Percentiles rank a stretch among this genome's conserved stretches.
Evolutionary conservation across 1,140 invertebrate species (phyloP).

Genomic region (Nylanderia fulva): DNA sequence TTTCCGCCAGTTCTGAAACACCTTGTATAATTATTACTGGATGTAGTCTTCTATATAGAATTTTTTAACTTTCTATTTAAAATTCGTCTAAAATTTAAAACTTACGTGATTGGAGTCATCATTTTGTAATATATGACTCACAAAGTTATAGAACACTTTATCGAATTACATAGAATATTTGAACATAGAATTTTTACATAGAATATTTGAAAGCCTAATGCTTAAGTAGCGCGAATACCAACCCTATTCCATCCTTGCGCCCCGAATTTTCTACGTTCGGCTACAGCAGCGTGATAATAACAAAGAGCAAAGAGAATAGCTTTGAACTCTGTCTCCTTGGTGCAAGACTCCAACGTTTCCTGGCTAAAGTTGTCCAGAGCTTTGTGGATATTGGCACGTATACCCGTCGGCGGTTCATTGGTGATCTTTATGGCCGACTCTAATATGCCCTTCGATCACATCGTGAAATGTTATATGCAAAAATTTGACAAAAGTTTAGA

Average conservation of each 20-base stretch:
- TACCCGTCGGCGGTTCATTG: slow-evolving; percentile 97
- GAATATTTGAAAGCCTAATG: neutral
- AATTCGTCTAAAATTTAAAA: neutral
- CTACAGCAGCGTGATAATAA: slow-evolving; percentile 98
- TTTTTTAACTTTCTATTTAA: neutral
- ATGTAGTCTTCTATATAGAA: too few species aligned
- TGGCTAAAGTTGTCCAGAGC: slow-evolving; percentile 97
- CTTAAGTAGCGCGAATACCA: neutral
- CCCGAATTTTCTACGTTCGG: slow-evolving; percentile 97
- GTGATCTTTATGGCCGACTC: slow-evolving; percentile 98
- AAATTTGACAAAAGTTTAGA: neutral
- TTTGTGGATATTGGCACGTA: slow-evolving; percentile 97
- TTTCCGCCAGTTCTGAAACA: too few species aligned
- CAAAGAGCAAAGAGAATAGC: slow-evolving; percentile 96
- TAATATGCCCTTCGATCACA: slow-evolving; percentile 90
- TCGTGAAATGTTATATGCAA: neutral
- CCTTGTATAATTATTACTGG: too few species aligned
- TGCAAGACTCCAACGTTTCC: slow-evolving; percentile 96
- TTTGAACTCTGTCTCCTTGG: slow-evolving; percentile 98
- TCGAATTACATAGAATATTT: neutral
- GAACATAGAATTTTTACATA: too few species aligned
- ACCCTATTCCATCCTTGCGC: slow-evolving; percentile 97
- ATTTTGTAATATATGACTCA: neutral
- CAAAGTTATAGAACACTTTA: neutral
- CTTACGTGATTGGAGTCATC: neutral